Percentiles rank a stretch among this genome's conserved stretches.
phyloP scores from a whole-genome alignment of 1,140 invertebrate genomes.

The Apolygus lucorum region DNA sequence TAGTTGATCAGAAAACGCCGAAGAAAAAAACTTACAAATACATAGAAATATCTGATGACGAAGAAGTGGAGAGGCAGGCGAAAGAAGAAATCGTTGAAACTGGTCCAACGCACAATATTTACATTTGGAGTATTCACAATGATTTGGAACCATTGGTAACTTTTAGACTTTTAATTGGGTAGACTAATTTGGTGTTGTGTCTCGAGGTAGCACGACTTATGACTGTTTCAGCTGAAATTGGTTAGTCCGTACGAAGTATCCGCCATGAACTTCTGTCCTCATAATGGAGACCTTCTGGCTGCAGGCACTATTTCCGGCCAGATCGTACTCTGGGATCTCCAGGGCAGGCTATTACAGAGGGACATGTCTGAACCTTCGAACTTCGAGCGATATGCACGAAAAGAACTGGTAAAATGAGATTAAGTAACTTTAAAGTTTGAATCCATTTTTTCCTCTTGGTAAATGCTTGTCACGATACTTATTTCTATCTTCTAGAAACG shows the following conservation, averaged over 20 bases:
- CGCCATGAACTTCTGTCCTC: slow-evolving; percentile 54
- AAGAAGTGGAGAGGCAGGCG: slow-evolving; percentile 14
- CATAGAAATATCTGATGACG: slow-evolving; percentile 10
- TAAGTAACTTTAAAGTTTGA: too few relatives aligned
- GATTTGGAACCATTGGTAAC: slow-evolving; percentile 51
- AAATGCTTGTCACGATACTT: too few relatives aligned
- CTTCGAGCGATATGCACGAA: slow-evolving; percentile 52
- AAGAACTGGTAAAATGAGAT: slow-evolving; percentile 31
- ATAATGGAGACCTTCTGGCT: slow-evolving; percentile 54
- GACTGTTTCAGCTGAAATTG: slow-evolving; percentile 45
- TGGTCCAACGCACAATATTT: slow-evolving; percentile 43
- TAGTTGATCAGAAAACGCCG: too few relatives aligned
- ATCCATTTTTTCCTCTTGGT: neutral
- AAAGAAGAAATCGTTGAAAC: slow-evolving; percentile 2
- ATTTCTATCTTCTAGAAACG: slow-evolving; percentile 39
- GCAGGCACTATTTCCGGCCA: slow-evolving; percentile 63
- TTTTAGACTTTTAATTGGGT: neutral
- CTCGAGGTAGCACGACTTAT: too few relatives aligned
- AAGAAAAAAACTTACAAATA: slow-evolving; percentile 14
- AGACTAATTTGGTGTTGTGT: too few relatives aligned
- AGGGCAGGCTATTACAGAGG: slow-evolving; percentile 52
- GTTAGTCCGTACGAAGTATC: slow-evolving; percentile 55
- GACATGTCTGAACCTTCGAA: slow-evolving; percentile 50
- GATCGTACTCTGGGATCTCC: slow-evolving; percentile 62
- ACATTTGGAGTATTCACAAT: slow-evolving; percentile 65